Base-by-base conservation (phyloP, 2,888 invertebrate species). In the Adelognathus sp. region DNA sequence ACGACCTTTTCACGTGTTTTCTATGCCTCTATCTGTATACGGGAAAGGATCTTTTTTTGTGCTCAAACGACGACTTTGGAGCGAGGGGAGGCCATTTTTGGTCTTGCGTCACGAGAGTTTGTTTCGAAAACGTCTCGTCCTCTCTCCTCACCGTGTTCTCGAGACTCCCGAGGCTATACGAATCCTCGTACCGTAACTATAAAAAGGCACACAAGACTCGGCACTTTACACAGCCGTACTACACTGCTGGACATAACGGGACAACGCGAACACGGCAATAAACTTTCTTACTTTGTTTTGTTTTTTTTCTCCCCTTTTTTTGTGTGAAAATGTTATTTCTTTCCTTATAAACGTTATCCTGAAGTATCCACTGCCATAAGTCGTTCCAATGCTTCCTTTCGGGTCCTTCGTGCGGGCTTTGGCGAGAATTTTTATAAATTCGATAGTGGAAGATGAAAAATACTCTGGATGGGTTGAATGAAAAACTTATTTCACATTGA, bases 141-240 rank as follows among this genome's bases (percentile, higher is more conserved):
- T 50, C 36, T 21, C 33, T 41, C 16, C 36, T 39, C 39, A 3
- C 46, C 36, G 29, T 24, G 33, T 46, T 64, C 56, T 61, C 41
- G 18, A 27, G 52, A 44, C 44, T 21, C 61, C 54, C 21, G 24
- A 1, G 61, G 36, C 67, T 77, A 39, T 67, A 56, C 52, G 73
- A 78, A 73, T 64, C 11, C 50, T 64, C 58, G 61, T 46, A 52
- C 50, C 56, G 36, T 39, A 39, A 63, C n/a, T 58, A 73, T 74
- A 74, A 73, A 78, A 73, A 36, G 63, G 64, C 73, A 74, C 58
- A 63, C 56, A 74, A 41, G 69, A 24, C 16, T 56, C 9, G 39
- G 24, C 39, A 58, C 44, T 24, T 27, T 3, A n/a, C 18, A n/a
- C 24, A 7, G 27, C 36, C 50, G 29, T 27, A 14, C 29, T 27